Percentiles rank a stretch among this genome's conserved stretches.
Conservation (phyloP, 2,113 vertebrate species). For the Aleadryas rufinucha region DNA sequence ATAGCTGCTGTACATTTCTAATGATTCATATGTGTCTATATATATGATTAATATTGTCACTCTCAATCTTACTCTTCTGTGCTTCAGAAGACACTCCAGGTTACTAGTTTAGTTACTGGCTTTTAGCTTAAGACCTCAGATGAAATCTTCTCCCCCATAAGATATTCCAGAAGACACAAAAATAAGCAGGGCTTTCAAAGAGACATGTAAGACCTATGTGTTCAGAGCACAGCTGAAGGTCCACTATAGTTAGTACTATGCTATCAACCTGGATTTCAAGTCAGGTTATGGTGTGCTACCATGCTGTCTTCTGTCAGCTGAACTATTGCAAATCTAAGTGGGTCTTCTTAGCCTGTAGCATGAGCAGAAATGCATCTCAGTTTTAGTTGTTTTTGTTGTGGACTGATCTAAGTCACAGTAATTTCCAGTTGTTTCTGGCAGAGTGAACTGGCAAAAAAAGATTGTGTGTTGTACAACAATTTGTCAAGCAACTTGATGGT, state of each 20-base stretch:
- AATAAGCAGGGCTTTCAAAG: background rate
- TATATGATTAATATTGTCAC: background rate
- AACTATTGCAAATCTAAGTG: background rate
- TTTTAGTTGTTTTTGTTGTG: background rate
- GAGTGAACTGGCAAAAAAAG: background rate
- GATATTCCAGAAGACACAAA: background rate
- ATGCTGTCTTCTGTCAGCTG: background rate
- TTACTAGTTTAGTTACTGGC: background rate
- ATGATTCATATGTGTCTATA: fast-evolving
- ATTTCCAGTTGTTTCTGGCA: background rate
- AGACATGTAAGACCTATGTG: background rate
- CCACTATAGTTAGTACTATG: background rate
- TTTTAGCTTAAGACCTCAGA: background rate
- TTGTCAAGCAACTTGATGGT: background rate
- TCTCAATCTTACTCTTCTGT: background rate
- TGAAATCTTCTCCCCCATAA: background rate
- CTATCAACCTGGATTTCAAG: background rate
- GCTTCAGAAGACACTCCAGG: background rate
- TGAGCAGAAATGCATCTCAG: background rate
- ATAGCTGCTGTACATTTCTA: background rate
- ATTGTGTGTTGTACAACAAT: background rate
- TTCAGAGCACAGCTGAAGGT: background rate
- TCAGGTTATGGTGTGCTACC: background rate
- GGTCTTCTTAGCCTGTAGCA: background rate
- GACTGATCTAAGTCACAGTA: background rate